These are phyloP conservation scores for Agrilus planipennis DNA, from an alignment of 1,140 invertebrate genomes.

Conservation along the genomic window DNA sequence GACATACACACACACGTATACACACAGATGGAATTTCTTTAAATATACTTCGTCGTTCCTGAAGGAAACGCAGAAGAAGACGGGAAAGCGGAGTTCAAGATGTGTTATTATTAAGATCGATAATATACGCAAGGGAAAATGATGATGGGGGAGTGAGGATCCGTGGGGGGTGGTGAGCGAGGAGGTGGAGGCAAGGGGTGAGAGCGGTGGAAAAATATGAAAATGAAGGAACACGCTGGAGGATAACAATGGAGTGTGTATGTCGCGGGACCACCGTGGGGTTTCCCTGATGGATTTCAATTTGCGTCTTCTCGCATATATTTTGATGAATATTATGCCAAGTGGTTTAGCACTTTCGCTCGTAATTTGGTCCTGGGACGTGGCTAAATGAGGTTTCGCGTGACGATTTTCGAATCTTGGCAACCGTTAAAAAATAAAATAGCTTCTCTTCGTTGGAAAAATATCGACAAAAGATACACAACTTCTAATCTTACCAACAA, in stretches of 20 bases:
- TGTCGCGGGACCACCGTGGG: constrained; percentile 23
- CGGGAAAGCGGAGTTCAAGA: constrained; percentile 12
- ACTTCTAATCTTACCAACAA: no score
- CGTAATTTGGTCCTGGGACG: constrained; percentile 6
- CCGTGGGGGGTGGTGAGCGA: constrained; percentile 11
- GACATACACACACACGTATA: no score
- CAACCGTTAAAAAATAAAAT: no score
- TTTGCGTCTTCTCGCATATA: constrained; percentile 19
- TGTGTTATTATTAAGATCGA: constrained; percentile 31
- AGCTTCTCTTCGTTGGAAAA: no score
- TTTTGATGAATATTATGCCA: constrained; percentile 13
- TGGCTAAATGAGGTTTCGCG: no score
- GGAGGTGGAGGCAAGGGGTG: no score
- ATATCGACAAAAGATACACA: no score
- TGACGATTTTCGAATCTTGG: no score
- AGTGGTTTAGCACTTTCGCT: constrained; percentile 6
- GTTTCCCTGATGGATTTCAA: constrained; percentile 31
- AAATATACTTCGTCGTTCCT: no score
- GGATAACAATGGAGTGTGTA: constrained; percentile 28
- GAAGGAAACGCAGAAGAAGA: constrained; percentile 5
- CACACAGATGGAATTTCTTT: no score
- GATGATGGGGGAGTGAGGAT: constrained; percentile 15
- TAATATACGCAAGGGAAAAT: constrained; percentile 27
- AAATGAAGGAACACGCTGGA: constrained; percentile 25
- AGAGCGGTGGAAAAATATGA: constrained; percentile 30